Percentiles rank a stretch among this genome's conserved stretches.
These are phyloP conservation scores for Steatornis caripensis DNA, from an alignment of 2,113 vertebrate species.

Conservation along the genomic window DNA sequence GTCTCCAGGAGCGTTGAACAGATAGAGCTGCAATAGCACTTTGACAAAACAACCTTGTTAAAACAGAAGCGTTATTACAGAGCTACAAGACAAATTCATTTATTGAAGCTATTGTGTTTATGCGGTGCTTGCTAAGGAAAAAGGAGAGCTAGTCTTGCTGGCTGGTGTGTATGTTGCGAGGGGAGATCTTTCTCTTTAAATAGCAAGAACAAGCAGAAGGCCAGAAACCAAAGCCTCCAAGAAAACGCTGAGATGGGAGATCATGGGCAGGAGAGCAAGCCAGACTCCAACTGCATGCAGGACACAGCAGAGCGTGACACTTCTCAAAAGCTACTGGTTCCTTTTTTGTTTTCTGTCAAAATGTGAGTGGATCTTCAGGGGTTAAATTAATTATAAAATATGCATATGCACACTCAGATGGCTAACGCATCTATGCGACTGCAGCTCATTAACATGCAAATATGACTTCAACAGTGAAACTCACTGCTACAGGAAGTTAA, in stretches of 20 bases:
- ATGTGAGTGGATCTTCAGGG: accelerated
- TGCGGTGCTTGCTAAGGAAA: background rate
- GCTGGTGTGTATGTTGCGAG: background rate
- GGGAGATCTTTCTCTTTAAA: background rate
- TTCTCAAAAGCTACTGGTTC: background rate
- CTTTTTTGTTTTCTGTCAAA: background rate
- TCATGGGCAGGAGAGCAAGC: background rate
- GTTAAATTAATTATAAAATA: background rate
- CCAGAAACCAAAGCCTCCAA: background rate
- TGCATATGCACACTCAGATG: background rate
- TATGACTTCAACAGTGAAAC: background rate
- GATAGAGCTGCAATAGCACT: background rate
- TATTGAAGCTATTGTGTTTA: background rate
- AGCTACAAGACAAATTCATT: background rate
- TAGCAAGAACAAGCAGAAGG: background rate
- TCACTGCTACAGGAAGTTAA: background rate
- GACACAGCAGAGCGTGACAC: background rate
- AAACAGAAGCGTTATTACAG: background rate
- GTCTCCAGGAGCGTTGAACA: background rate
- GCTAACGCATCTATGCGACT: background rate
- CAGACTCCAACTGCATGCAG: accelerated
- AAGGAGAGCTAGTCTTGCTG: background rate
- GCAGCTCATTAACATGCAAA: conserved; percentile 49
- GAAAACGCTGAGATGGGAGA: background rate
- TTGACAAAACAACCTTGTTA: background rate